A percentile compares a stretch with the other conserved stretches of the same genome.
Evolutionary conservation across 2,888 invertebrate genomes (phyloP).

Genomic region (Acleris holmiana): DNA sequence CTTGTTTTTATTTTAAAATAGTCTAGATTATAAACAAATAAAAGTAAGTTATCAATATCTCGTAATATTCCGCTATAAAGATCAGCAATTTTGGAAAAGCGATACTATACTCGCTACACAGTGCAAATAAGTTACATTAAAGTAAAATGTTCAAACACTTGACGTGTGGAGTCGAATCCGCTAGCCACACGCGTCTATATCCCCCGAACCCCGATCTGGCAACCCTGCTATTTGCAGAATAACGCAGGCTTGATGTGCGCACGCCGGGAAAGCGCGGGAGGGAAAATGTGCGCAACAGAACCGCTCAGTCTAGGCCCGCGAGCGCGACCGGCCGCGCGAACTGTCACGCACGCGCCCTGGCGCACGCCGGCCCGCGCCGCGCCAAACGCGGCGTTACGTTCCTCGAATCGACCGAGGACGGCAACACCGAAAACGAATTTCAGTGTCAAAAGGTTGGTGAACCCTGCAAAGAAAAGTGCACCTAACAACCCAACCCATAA

Average conservation of each 20-base stretch:
- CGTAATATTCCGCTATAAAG: too few relatives aligned
- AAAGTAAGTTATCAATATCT: background rate
- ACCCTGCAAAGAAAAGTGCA: constrained; percentile 64
- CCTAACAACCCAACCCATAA: constrained; percentile 53
- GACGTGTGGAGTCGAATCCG: background rate
- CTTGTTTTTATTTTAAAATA: background rate
- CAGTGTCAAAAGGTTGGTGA: constrained; percentile 84
- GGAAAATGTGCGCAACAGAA: constrained; percentile 64
- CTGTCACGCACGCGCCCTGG: constrained; percentile 77
- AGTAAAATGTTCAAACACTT: background rate
- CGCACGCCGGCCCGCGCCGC: constrained; percentile 75
- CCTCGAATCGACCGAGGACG: constrained; percentile 78
- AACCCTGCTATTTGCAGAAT: constrained; percentile 76
- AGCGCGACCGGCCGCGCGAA: constrained; percentile 79
- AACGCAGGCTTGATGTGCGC: constrained; percentile 82
- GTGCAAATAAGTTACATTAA: too few relatives aligned
- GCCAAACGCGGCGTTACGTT: constrained; percentile 80
- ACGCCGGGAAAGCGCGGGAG: constrained; percentile 81
- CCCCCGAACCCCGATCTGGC: constrained; percentile 14
- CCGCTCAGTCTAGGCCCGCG: constrained; percentile 73
- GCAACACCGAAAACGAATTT: constrained; percentile 74
- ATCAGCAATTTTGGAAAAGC: too few relatives aligned
- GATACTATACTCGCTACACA: too few relatives aligned
- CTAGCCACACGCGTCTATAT: background rate
- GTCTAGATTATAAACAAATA: background rate